These are phyloP conservation scores for Dromaius novaehollandiae DNA, from an alignment of 2,113 vertebrate genomes.

Conservation along the genomic window DNA sequence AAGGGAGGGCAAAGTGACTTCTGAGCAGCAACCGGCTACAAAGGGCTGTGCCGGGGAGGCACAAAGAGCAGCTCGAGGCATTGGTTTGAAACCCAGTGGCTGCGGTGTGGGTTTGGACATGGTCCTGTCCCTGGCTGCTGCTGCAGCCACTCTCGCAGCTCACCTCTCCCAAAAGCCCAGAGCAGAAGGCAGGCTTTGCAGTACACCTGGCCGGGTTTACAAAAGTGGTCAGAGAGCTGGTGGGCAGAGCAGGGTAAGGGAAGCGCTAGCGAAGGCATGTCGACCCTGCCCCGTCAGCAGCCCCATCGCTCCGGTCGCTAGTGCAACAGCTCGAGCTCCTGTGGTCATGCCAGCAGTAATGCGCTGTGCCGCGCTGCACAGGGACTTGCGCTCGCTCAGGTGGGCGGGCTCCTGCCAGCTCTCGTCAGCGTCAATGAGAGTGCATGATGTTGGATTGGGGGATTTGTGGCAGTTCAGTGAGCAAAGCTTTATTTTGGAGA, in stretches of 20 bases:
- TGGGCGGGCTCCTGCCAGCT: not conserved
- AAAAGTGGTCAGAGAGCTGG: not conserved
- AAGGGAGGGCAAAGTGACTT: not conserved
- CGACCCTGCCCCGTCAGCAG: not conserved
- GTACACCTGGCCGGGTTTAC: not conserved
- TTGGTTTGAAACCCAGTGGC: not conserved
- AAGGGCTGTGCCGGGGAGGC: not conserved
- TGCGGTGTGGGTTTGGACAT: not conserved
- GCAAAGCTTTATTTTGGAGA: slow-evolving; percentile 11
- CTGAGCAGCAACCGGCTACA: not conserved
- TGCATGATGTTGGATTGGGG: not conserved
- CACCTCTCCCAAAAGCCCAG: not conserved
- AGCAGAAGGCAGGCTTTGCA: not conserved
- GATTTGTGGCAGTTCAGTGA: not conserved
- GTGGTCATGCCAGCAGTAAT: not conserved
- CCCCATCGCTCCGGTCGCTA: not conserved
- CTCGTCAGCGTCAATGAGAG: not conserved
- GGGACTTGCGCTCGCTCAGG: not conserved
- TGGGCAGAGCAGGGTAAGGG: not conserved
- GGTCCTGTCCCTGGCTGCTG: not conserved
- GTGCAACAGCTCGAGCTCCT: not conserved
- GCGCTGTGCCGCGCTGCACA: not conserved
- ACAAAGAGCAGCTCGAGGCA: not conserved
- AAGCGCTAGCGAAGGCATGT: not conserved
- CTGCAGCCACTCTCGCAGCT: not conserved